phyloP scores from a whole-genome alignment of 2,113 vertebrate genomes.

The Sphaerodactylus townsendi region DNA sequence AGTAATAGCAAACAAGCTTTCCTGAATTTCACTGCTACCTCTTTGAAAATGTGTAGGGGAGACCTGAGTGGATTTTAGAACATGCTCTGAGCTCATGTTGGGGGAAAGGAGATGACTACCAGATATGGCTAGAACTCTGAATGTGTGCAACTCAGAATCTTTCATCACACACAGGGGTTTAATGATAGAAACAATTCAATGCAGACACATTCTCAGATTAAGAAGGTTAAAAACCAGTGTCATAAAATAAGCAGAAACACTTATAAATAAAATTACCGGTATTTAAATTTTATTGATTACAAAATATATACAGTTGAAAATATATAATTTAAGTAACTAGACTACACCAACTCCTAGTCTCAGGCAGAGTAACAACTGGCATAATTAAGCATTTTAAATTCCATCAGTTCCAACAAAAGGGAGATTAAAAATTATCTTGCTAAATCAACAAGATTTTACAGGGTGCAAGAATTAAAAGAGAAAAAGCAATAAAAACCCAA shows the following conservation, averaged over 20 bases:
- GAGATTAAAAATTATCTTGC: too few species aligned
- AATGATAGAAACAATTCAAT: background rate
- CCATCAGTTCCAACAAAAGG: background rate
- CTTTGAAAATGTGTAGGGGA: background rate
- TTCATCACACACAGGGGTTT: background rate
- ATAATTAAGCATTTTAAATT: background rate
- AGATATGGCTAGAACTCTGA: background rate
- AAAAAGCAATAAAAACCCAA: background rate
- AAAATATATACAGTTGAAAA: background rate
- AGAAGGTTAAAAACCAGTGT: background rate
- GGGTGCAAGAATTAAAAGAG: background rate
- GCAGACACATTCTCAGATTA: background rate
- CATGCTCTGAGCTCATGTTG: background rate
- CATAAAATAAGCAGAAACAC: background rate
- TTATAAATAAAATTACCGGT: background rate
- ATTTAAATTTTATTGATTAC: conserved; percentile 11
- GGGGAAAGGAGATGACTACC: background rate
- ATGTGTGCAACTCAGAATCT: background rate
- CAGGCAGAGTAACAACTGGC: background rate
- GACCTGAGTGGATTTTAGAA: background rate
- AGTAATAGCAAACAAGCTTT: background rate
- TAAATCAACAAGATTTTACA: background rate
- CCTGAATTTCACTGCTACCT: background rate
- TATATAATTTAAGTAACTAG: background rate
- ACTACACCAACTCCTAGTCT: background rate